These are phyloP conservation scores for Drosophila jambulina DNA, from an alignment of 1,140 invertebrate genomes.

Conservation along the genomic window DNA sequence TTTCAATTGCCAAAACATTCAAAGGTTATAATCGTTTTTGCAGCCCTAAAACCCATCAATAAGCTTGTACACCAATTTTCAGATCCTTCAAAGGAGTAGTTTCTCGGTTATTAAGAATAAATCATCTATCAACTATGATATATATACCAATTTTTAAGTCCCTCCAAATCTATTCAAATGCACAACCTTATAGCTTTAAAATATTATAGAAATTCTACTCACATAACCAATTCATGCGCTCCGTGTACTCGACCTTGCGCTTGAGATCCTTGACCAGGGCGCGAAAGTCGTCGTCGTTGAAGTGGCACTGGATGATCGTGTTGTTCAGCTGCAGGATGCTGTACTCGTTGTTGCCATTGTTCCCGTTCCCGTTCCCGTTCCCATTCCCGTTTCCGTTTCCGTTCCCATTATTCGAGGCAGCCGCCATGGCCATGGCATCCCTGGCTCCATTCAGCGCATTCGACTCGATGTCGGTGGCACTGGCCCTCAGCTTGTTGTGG, in stretches of 20 bases:
- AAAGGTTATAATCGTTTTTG: no score
- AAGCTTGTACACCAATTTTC: neutral
- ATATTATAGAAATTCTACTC: conserved; percentile 52
- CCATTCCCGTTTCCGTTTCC: conserved; percentile 7
- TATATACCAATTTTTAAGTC: neutral
- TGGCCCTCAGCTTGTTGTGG: conserved; percentile 60
- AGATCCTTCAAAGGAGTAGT: neutral
- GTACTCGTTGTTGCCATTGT: conserved; percentile 80
- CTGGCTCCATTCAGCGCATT: conserved; percentile 61
- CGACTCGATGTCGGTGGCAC: conserved; percentile 71
- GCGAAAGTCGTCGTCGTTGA: conserved; percentile 82
- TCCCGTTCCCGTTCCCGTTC: conserved; percentile 18
- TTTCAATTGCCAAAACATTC: no score
- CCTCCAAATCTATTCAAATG: neutral
- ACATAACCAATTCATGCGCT: conserved; percentile 85
- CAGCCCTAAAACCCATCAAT: neutral
- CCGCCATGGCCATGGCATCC: conserved; percentile 30
- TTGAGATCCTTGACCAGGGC: conserved; percentile 83
- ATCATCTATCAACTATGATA: neutral
- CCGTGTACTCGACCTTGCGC: conserved; percentile 84
- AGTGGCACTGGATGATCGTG: conserved; percentile 84
- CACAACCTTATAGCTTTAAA: neutral
- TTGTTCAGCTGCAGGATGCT: conserved; percentile 82
- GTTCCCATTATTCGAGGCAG: conserved; percentile 39
- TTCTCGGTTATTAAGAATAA: neutral